Evolutionary conservation across 1,140 invertebrate genomes (phyloP), one percentile per base, ranked within the genome.

Genomic region (Drosophila pachea): DNA sequence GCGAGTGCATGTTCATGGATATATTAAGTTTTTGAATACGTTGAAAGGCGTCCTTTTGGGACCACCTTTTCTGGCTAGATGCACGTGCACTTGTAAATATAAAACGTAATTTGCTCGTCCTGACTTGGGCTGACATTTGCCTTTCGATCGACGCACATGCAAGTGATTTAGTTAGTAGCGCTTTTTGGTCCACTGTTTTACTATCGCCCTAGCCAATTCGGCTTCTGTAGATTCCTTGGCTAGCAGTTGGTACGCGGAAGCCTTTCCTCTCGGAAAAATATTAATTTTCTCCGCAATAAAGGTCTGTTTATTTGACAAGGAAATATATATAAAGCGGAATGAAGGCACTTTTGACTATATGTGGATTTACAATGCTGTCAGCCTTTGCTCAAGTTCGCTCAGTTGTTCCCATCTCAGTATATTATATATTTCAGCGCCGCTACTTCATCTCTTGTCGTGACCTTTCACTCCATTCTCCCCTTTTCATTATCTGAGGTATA

Each of bases 221-320:
- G 22, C 22, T 22, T 22, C 22, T 2, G 1, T 22, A 22, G 22
- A 1, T 22, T 3, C 22, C 22, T 22, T 3, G 1, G 45, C 14
- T 58, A 60, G 42, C 67, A 61, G 53, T 52, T 50, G 4, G 22
- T 14, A 31, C 45, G 61, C 33, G 22, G 2, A 40, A 65, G 49
- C 35, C 58, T 65, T 62, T 47, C 7, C n/a, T 45, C 36, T 50
- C 45, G 8, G 22, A 64, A 53, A 56, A 58, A 79, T 70, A 70
- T 78, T 79, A 79, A 78, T 78, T 78, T 79, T 75, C 76, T 76
- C 45, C 32, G 4, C 64, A 77, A 49, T 29, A n/a, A n/a, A n/a
- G n/a, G n/a, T n/a, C n/a, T n/a, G n/a, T n/a, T n/a, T n/a, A n/a
- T n/a, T n/a, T n/a, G n/a, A n/a, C n/a, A n/a, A n/a, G n/a, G n/a